A percentile compares a stretch with the other conserved stretches of the same genome.
Evolutionary conservation across 2,113 vertebrate species (phyloP).

Genomic region (Steatornis caripensis): DNA sequence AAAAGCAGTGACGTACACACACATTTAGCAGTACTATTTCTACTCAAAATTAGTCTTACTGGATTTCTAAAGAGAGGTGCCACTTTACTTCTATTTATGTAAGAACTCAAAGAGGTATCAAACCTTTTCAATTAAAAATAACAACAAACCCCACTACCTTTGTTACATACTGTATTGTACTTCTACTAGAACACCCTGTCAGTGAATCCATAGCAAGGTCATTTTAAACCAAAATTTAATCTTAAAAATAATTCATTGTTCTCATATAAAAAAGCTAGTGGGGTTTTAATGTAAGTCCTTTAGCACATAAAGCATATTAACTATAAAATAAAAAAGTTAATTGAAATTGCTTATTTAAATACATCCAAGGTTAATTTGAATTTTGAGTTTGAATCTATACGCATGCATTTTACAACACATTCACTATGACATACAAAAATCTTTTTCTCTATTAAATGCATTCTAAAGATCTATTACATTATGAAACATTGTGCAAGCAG

Average conservation of each 20-base stretch:
- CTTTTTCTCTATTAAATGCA: not conserved
- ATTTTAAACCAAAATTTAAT: slow-evolving; percentile 2
- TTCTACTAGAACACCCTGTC: not conserved
- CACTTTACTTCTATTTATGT: not conserved
- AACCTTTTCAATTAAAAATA: not conserved
- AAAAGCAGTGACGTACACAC: not conserved
- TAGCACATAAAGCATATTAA: not conserved
- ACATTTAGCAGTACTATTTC: not conserved
- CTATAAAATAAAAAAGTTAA: not conserved
- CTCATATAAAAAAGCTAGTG: not conserved
- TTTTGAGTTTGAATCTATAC: not conserved
- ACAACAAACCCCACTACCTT: not conserved
- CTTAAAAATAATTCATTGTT: slow-evolving; percentile 22
- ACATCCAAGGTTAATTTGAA: slow-evolving; percentile 13
- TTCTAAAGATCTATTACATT: not conserved
- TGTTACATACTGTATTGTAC: not conserved
- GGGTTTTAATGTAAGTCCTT: not conserved
- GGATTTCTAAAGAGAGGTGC: not conserved
- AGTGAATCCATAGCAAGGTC: not conserved
- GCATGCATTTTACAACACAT: not conserved
- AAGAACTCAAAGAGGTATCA: not conserved
- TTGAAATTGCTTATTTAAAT: slow-evolving; percentile 24
- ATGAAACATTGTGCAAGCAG: not conserved
- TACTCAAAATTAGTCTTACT: not conserved
- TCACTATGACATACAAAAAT: not conserved